Percentiles rank a stretch among this genome's conserved stretches.
Conservation (phyloP, 1,140 invertebrate genomes). For the Cotesia glomerata region DNA sequence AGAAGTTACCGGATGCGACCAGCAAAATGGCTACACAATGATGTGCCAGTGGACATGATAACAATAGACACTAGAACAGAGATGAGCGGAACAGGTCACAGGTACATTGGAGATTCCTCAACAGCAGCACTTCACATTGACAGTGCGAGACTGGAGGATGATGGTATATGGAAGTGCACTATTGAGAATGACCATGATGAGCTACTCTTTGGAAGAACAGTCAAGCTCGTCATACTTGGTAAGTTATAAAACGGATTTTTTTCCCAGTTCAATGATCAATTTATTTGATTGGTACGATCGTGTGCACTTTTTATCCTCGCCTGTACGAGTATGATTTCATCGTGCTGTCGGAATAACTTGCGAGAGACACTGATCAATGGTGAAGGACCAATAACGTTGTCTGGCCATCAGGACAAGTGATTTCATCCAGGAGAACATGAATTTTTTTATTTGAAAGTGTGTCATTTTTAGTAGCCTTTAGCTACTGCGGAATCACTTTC, state of each 20-base stretch:
- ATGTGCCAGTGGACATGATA: conserved; percentile 60
- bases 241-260: conserved; percentile 49
- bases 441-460: neutral
- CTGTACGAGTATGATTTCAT: neutral
- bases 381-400: too few species aligned
- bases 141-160: conserved; percentile 72
- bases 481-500: neutral
- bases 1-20: conserved; percentile 58
- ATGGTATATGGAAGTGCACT: conserved; percentile 73
- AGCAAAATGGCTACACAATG: conserved; percentile 62
- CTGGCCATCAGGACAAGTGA: neutral
- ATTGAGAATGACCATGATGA: conserved; percentile 69
- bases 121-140: conserved; percentile 71
- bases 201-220: conserved; percentile 67
- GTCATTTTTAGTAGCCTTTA: neutral
- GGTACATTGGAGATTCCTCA: conserved; percentile 63
- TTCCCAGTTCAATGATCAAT: conserved; percentile 17
- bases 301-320: neutral
- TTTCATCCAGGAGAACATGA: neutral
- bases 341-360: too few species aligned
- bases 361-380: too few species aligned
- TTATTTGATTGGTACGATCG: neutral
- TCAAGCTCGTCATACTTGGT: conserved; percentile 73
- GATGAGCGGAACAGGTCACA: conserved; percentile 61
- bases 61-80: conserved; percentile 60